phyloP scores from a whole-genome alignment of 2,888 invertebrate genomes.

The Piscicola geometra region DNA sequence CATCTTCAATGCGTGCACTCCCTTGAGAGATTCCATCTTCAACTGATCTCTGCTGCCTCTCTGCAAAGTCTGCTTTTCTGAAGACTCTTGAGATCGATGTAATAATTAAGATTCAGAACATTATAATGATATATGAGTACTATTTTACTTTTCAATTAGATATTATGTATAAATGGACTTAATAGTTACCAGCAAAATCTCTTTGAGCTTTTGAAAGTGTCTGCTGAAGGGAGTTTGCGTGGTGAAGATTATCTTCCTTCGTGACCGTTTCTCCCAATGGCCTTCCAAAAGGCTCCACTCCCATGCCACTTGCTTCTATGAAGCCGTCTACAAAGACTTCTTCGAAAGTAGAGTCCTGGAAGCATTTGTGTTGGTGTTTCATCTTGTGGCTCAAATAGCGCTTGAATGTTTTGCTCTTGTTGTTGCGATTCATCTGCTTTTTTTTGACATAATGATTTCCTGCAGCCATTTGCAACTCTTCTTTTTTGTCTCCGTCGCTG shows the following conservation, averaged over 20 bases:
- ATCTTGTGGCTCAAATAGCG: background rate
- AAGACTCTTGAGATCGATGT: no score
- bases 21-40: background rate
- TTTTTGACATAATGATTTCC: background rate
- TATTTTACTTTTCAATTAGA: no score
- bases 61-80: no score
- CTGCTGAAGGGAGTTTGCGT: slow-evolving; percentile 68
- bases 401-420: background rate
- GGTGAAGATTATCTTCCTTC: slow-evolving; percentile 66
- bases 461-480: background rate
- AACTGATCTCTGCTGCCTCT: no score
- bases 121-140: no score
- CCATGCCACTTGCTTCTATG: background rate
- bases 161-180: no score
- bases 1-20: slow-evolving; percentile 46
- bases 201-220: slow-evolving; percentile 58
- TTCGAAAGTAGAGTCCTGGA: background rate
- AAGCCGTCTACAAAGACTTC: slow-evolving; percentile 3
- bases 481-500: slow-evolving; percentile 32
- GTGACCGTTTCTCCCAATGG: slow-evolving; percentile 66
- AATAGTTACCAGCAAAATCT: slow-evolving; percentile 32
- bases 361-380: background rate
- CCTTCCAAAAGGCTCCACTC: no score
- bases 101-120: no score
- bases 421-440: background rate